Base-by-base conservation (phyloP, 92 coral and sea anemone species). In the Chrysogorgia sp. region DNA sequence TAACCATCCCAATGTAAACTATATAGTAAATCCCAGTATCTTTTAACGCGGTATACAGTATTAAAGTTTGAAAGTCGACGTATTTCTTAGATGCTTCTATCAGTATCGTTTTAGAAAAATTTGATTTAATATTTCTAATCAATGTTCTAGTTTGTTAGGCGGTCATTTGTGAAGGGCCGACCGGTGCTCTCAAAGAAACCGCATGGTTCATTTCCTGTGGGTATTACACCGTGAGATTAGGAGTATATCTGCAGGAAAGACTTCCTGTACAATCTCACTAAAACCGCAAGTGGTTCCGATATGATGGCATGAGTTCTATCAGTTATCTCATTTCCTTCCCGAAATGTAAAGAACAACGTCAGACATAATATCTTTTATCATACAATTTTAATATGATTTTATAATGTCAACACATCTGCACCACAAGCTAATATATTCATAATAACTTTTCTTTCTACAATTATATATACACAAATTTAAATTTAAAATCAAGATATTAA, bases 371-470 rank as follows among this genome's bases (percentile, higher is more conserved):
- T 15, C 1, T 49, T 53, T 26, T 48, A 34, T 72, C 79, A 53
- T 72, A 72, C 53, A 72, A 72, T 43, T 72, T 72, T 72, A 72
- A 72, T 72, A 34, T 17, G 55, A 69, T 72, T 31, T 47, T 55
- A 72, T 53, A 56, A 72, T 25, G 79, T 72, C 28, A 72, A 72
- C 77, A 71, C 17, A 69, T 69, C 76, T 69, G 43, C 76, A 37
- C 60, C 79, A 72, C 64, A 72, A 32, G 52, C 65, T 56, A 37
- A 65, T 32, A n/a, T n/a, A 56, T 33, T 72, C 76, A 52, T 53
- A 50, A 53, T 30, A 53, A n/a, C 77, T 71, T 34, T 49, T 26
- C 25, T 35, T 72, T 53, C 79, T 72, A 72, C 48, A 72, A 72
- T 72, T 53, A 53, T 72, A 72, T 72, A 34, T 56, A 32, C 79